phyloP scores from a whole-genome alignment of 2,888 invertebrate genomes.

The Brachypterus glaber region DNA sequence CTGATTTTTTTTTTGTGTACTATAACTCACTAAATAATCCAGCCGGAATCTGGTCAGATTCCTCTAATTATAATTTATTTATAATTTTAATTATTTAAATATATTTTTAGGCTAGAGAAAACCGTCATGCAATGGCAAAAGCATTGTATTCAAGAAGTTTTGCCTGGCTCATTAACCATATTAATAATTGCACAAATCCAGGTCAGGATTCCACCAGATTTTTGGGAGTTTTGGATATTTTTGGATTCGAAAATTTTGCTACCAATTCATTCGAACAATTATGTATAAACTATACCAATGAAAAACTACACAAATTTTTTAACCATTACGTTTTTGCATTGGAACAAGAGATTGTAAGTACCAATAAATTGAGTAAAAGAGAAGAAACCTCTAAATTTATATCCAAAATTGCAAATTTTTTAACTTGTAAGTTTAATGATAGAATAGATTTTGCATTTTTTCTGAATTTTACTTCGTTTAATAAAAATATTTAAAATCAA shows the following conservation, averaged over 20 bases:
- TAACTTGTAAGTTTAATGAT: no score
- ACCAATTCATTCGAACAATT: conserved; percentile 88
- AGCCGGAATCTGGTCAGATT: not conserved
- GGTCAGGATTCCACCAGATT: conserved; percentile 70
- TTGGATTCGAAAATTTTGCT: conserved; percentile 88
- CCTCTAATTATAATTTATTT: no score
- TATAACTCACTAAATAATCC: no score
- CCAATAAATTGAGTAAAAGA: no score
- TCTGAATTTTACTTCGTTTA: no score
- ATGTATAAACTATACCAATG: conserved; percentile 90
- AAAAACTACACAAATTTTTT: conserved; percentile 91
- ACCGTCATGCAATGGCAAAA: conserved; percentile 88
- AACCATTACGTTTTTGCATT: conserved; percentile 93
- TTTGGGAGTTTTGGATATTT: conserved; percentile 84
- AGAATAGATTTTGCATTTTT: no score
- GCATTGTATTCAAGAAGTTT: conserved; percentile 83
- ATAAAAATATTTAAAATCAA: no score
- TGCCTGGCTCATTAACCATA: conserved; percentile 86
- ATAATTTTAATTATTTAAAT: conserved; percentile 11
- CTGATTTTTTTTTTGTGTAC: no score
- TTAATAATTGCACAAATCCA: conserved; percentile 85
- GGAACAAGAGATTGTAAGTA: conserved; percentile 85
- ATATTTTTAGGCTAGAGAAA: conserved; percentile 74
- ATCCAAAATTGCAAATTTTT: no score
- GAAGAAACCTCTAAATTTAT: no score